phyloP scores from a whole-genome alignment of 2,888 invertebrate species.

The Cyclophora albipunctata region DNA sequence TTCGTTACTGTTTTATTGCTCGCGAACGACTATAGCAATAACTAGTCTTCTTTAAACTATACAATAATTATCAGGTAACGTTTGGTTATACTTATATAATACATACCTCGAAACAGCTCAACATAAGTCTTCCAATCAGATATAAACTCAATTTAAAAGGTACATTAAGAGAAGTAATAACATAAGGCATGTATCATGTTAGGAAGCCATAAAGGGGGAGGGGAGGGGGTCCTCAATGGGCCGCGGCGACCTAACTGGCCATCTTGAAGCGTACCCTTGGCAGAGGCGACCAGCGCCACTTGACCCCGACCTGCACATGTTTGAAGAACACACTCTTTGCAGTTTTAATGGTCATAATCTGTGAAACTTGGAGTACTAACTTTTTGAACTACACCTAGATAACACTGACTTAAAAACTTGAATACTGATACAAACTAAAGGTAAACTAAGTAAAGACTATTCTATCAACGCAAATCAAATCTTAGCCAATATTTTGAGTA shows the following conservation, averaged over 20 bases:
- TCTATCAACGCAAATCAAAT: too few relatives aligned
- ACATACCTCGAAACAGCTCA: not conserved
- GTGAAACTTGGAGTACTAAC: too few relatives aligned
- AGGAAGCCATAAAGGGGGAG: slow-evolving; percentile 55
- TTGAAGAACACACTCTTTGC: slow-evolving; percentile 1
- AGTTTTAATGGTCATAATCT: too few relatives aligned
- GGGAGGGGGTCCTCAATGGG: slow-evolving; percentile 57
- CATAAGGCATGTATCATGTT: slow-evolving; percentile 12
- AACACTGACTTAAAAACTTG: too few relatives aligned
- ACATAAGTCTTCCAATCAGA: slow-evolving; percentile 14
- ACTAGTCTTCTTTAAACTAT: too few relatives aligned
- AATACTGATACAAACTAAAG: too few relatives aligned
- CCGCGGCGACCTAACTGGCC: slow-evolving; percentile 49
- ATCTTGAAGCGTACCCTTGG: slow-evolving; percentile 33
- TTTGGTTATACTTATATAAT: not conserved
- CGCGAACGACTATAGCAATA: too few relatives aligned
- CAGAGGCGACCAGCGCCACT: slow-evolving; percentile 24
- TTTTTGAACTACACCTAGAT: too few relatives aligned
- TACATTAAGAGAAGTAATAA: slow-evolving; percentile 20
- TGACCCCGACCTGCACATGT: slow-evolving; percentile 21
- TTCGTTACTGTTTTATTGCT: too few relatives aligned
- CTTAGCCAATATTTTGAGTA: too few relatives aligned
- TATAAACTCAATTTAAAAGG: slow-evolving; percentile 18
- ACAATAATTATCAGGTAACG: too few relatives aligned
- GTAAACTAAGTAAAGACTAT: too few relatives aligned